A percentile compares a stretch with the other conserved stretches of the same genome.
Evolutionary conservation across 2,888 invertebrate species (phyloP).

Genomic region (Agrenia bidenticulata): DNA sequence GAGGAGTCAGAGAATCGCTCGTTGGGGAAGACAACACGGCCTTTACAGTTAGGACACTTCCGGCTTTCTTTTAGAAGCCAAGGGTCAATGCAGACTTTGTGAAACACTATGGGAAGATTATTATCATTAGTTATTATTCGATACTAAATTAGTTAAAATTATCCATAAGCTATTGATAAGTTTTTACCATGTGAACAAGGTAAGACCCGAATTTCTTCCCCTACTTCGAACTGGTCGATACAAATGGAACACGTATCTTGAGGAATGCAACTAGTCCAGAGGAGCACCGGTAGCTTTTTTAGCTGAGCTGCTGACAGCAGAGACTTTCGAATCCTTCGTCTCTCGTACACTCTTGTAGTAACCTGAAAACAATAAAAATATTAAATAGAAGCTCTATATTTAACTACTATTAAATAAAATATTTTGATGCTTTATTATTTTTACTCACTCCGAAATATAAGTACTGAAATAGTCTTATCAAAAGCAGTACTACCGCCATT

Average conservation of each 20-base stretch:
- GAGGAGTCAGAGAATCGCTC: conserved; percentile 62
- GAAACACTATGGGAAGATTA: no score
- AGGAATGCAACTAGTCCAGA: conserved; percentile 39
- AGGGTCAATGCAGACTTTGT: conserved; percentile 43
- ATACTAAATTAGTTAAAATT: not conserved
- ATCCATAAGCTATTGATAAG: not conserved
- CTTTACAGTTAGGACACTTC: conserved; percentile 47
- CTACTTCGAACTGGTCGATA: conserved; percentile 40
- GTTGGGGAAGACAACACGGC: conserved; percentile 68
- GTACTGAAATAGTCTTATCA: conserved; percentile 34
- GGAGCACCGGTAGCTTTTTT: conserved; percentile 43
- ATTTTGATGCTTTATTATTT: no score
- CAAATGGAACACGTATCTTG: conserved; percentile 49
- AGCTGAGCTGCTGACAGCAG: conserved; percentile 39
- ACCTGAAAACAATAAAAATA: conserved; percentile 23
- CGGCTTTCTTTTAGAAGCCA: conserved; percentile 44
- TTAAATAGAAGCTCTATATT: not conserved
- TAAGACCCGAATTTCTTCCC: conserved; percentile 43
- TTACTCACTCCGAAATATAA: conserved; percentile 34
- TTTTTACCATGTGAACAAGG: conserved; percentile 48
- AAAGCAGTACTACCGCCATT: conserved; percentile 31
- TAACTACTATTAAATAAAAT: no score
- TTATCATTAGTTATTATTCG: no score
- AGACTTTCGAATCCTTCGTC: conserved; percentile 69
- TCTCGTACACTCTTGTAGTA: conserved; percentile 32